Conservation (phyloP, 2,113 vertebrate species). For the Apaloderma vittatum region DNA sequence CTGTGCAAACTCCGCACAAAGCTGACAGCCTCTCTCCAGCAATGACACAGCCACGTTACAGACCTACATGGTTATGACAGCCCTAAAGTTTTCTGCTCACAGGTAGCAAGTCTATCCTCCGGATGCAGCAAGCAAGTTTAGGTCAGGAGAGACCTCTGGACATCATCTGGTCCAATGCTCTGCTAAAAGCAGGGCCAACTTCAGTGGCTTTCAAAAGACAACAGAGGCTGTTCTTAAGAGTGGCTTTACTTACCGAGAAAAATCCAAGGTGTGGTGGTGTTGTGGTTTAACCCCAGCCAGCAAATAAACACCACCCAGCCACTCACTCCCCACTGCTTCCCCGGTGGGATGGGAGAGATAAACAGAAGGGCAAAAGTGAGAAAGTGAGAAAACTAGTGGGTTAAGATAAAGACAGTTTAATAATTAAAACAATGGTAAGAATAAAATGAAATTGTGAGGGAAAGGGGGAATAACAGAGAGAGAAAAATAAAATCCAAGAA, state of each 20-base stretch:
- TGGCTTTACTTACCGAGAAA: background rate
- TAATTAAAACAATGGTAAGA: too few relatives aligned
- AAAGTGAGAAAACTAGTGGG: background rate
- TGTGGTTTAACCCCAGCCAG: background rate
- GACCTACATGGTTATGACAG: background rate
- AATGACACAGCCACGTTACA: fast-evolving
- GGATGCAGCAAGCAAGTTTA: background rate
- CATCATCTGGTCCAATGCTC: background rate
- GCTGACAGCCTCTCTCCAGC: background rate
- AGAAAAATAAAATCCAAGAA: background rate
- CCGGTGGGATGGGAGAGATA: background rate
- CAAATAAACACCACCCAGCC: background rate
- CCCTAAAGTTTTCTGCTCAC: background rate
- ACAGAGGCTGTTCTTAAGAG: background rate
- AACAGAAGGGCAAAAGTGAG: background rate
- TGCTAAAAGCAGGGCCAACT: background rate
- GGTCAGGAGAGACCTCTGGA: background rate
- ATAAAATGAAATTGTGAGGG: background rate
- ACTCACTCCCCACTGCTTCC: background rate
- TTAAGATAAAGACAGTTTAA: background rate
- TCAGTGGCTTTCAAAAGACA: background rate
- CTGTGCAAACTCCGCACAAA: background rate
- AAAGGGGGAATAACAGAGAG: background rate
- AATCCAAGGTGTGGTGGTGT: background rate
- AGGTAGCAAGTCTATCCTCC: background rate